A percentile compares a stretch with the other conserved stretches of the same genome.
phyloP scores from a whole-genome alignment of 2,797 vertebrate species.

The Chaetophractus vellerosus region DNA sequence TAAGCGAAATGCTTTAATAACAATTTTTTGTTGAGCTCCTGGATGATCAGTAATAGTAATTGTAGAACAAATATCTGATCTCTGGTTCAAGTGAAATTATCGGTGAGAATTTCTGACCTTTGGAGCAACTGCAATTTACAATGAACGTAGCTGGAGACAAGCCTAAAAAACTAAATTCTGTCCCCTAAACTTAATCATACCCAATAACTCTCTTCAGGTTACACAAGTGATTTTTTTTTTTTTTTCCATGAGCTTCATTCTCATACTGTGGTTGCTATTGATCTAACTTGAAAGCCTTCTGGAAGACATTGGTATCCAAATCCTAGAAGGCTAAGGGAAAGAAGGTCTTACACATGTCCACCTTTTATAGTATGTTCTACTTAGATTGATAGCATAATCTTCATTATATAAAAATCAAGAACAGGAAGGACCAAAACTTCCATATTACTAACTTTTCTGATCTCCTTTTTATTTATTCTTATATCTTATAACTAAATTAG shows the following conservation, averaged over 20 bases:
- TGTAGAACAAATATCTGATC: constrained; percentile 47
- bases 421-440: background rate
- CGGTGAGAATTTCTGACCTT: background rate
- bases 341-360: background rate
- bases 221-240: background rate
- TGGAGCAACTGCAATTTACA: constrained; percentile 10
- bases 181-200: background rate
- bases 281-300: background rate
- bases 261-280: background rate
- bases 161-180: background rate
- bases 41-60: background rate
- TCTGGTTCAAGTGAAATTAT: background rate
- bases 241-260: background rate
- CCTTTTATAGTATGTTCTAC: background rate
- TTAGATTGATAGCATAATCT: background rate
- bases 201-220: background rate
- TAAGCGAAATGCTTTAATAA: background rate
- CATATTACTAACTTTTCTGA: background rate
- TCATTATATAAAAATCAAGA: constrained; percentile 73
- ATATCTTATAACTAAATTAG: no score
- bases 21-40: background rate
- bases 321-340: background rate
- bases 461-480: constrained; percentile 70
- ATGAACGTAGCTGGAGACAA: background rate
- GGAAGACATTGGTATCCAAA: background rate